Base-by-base conservation (phyloP, 2,888 invertebrate genomes). In the Mechanitis messenoides region DNA sequence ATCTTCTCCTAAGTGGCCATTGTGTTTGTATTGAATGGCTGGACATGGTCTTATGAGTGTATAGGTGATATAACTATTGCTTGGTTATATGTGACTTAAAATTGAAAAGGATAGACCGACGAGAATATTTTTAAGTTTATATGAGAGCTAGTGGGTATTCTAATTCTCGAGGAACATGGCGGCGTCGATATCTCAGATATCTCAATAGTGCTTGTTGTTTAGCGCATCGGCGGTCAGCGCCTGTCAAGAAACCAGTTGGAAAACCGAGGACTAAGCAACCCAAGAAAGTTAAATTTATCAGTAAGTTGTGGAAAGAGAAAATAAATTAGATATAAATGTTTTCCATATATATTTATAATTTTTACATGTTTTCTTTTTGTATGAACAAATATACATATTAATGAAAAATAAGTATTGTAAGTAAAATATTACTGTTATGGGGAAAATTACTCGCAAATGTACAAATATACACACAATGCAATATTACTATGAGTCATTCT, bases 221-320 rank as follows among this genome's bases (percentile, higher is more conserved):
- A 89, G 90, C 84, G 68, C 90, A 90, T 75, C 84, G 90, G 74
- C 83, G 90, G 72, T 83, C 94, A 82, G 93, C 92, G 80, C 95
- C 92, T 65, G 93, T 93, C 81, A 95, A 95, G 92, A 96, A 96
- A 91, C 93, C 94, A 69, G 93, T 94, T 89, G 93, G 93, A 73
- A 92, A 92, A 78, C 96, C 95, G 83, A 93, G 95, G 81, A 95
- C 95, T 75, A 95, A 95, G 91, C 96, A 96, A 85, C 96, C 96
- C 69, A 96, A 95, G 92, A 95, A 95, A 92, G 95, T 96, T 68
- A 95, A 96, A 91, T 96, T 96, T 82, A 95, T 96, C 91, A 95
- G 96, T 96, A 92, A 96, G 96, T 96, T n/a, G 28, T 91, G 69
- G 58, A 60, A 60, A 42, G 59, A 20, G 58, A 60, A 46, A 50